Base-by-base conservation (phyloP, 1,140 invertebrate species). In the Dinoponera quadriceps region DNA sequence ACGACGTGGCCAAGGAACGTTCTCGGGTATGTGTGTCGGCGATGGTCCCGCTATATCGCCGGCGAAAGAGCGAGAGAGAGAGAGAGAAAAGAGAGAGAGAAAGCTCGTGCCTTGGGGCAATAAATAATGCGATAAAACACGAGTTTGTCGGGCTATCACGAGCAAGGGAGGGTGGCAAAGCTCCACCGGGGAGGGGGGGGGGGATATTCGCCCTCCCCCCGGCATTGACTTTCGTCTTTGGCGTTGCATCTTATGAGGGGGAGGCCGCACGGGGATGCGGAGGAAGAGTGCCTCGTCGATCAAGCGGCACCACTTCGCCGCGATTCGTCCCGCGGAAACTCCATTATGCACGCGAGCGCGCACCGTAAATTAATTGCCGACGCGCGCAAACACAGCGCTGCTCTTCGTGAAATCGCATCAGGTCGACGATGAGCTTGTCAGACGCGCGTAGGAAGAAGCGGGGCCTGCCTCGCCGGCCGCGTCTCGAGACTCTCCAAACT, bases 71-170 rank as follows among this genome's bases (percentile, higher is more conserved):
- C 7, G 33, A 20, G 27, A 59, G 22, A 51, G 14, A 54, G 48
- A 33, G 13, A 48, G 54, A 55, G 62, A 60, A 68, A 7, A 33
- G 33, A 33, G 33, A 33, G 3, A 44, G 38, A 3, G 38, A 75
- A n/a, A 81, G 63, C 85, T 90, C 90, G 86, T 90, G 83, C 84
- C 85, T 74, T 74, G 63, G 71, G 82, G 92, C 91, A 93, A 94
- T 94, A 94, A 94, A 94, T 94, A 94, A 94, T 94, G 89, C 93
- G 94, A 94, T 94, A 94, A 94, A 94, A 94, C 93, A 93, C 92
- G 93, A 94, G 92, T 94, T 94, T 93, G 93, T 92, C 92, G 91
- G 91, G 89, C 91, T 91, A 94, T 93, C 93, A 93, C 90, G 90
- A 91, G 89, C 83, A 60, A 81, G 27, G 63, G 49, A 63, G 82